phyloP scores from a whole-genome alignment of 2,888 invertebrate species.

The Aphodius granarius region DNA sequence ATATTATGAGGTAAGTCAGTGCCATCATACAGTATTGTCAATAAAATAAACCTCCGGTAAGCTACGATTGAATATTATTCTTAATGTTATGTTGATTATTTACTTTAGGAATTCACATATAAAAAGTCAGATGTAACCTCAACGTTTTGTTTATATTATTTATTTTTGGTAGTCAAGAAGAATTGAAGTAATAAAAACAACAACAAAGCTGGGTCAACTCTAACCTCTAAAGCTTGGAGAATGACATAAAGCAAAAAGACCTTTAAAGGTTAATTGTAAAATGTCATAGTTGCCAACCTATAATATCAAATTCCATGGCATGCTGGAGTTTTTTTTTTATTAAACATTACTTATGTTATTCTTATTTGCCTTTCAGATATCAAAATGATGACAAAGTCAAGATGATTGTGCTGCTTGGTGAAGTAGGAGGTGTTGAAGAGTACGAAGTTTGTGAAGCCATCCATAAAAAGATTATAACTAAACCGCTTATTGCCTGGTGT shows the following conservation, averaged over 20 bases:
- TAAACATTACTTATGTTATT: neutral
- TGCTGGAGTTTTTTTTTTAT: neutral
- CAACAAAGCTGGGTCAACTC: too few relatives aligned
- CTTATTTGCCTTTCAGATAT: constrained; percentile 49
- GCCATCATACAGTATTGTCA: too few relatives aligned
- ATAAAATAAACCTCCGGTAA: too few relatives aligned
- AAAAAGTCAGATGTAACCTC: too few relatives aligned
- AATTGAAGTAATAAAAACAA: too few relatives aligned
- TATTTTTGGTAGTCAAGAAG: too few relatives aligned
- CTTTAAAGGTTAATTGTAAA: neutral
- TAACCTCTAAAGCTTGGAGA: too few relatives aligned
- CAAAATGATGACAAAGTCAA: constrained; percentile 83
- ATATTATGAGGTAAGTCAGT: constrained; percentile 80
- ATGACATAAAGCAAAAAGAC: neutral
- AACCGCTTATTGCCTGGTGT: constrained; percentile 98
- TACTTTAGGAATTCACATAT: too few relatives aligned
- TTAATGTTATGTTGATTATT: too few relatives aligned
- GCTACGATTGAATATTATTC: too few relatives aligned
- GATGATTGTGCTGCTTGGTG: constrained; percentile 93
- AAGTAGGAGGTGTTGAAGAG: constrained; percentile 98
- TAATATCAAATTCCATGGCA: too few relatives aligned
- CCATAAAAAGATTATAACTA: constrained; percentile 76
- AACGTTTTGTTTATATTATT: too few relatives aligned
- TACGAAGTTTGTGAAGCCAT: constrained; percentile 94
- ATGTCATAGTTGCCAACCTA: neutral